These are phyloP conservation scores for Phytoseiulus persimilis DNA, from an alignment of 2,888 invertebrate species.

Conservation along the genomic window DNA sequence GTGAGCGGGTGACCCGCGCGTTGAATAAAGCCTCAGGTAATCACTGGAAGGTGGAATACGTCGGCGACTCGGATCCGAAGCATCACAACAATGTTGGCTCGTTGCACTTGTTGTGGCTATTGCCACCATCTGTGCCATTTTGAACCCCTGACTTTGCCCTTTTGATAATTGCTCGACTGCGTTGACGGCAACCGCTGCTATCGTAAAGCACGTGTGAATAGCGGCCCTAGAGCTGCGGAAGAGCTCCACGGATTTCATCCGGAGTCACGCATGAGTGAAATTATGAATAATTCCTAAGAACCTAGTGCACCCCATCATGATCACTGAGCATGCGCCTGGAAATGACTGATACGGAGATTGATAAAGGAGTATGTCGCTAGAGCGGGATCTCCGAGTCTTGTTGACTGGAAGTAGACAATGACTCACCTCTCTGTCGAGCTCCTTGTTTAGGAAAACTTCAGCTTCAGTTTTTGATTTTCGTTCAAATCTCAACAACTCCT, in stretches of 20 bases:
- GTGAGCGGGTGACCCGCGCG: neutral
- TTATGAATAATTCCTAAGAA: no score
- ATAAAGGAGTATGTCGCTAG: no score
- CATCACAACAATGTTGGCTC: neutral
- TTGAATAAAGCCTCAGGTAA: neutral
- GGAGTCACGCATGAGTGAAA: no score
- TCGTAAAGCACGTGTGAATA: neutral
- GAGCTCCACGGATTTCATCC: neutral
- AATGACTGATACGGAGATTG: no score
- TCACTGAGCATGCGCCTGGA: no score
- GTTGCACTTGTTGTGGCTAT: neutral
- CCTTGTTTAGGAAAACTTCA: slow-evolving; percentile 74
- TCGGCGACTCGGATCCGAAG: neutral
- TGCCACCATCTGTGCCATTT: neutral
- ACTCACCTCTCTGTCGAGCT: slow-evolving; percentile 76
- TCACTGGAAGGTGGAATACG: neutral
- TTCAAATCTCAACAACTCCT: slow-evolving; percentile 74
- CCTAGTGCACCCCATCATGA: no score
- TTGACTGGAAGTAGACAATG: no score
- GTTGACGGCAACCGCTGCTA: neutral
- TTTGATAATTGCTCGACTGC: neutral
- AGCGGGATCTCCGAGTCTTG: no score
- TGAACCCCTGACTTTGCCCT: neutral
- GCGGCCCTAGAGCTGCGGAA: neutral
- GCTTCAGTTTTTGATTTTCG: slow-evolving; percentile 72